Conservation (phyloP, 2,888 invertebrate species). For the Rhogogaster chlorosoma region DNA sequence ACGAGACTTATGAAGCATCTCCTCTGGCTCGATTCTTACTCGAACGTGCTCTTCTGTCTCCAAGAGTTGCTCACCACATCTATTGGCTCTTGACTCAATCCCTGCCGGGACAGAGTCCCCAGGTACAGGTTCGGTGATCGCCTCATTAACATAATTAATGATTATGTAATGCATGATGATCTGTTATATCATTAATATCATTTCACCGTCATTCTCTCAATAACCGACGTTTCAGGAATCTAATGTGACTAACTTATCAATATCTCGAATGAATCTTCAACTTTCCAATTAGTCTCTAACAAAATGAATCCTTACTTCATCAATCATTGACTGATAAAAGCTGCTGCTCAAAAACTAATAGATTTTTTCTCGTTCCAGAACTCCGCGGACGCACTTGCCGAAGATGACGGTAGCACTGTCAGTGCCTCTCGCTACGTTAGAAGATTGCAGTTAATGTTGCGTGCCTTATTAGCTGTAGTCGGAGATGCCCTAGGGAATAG, state of each 20-base stretch:
- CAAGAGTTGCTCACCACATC: constrained; percentile 95
- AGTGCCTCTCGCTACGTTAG: constrained; percentile 87
- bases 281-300: not conserved
- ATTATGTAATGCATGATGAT: constrained; percentile 46
- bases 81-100: constrained; percentile 96
- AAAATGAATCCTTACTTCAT: not conserved
- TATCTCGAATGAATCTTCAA: not conserved
- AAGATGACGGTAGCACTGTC: constrained; percentile 83
- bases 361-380: constrained; percentile 72
- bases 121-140: constrained; percentile 80
- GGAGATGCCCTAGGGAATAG: constrained; percentile 91
- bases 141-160: constrained; percentile 47
- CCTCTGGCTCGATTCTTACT: constrained; percentile 90
- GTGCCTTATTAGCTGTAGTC: constrained; percentile 91
- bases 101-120: constrained; percentile 89
- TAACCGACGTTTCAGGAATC: not conserved
- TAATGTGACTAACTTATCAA: constrained; percentile 1
- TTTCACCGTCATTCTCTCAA: not conserved
- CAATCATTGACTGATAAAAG: constrained; percentile 12
- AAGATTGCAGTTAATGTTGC: constrained; percentile 90
- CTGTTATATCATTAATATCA: constrained; percentile 12
- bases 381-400: constrained; percentile 75
- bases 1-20: constrained; percentile 95
- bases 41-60: constrained; percentile 90
- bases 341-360: not conserved